Evolutionary conservation across 2,113 vertebrate species (phyloP), one percentile per base, ranked within the genome.

Genomic region (Sinosuthora webbiana): DNA sequence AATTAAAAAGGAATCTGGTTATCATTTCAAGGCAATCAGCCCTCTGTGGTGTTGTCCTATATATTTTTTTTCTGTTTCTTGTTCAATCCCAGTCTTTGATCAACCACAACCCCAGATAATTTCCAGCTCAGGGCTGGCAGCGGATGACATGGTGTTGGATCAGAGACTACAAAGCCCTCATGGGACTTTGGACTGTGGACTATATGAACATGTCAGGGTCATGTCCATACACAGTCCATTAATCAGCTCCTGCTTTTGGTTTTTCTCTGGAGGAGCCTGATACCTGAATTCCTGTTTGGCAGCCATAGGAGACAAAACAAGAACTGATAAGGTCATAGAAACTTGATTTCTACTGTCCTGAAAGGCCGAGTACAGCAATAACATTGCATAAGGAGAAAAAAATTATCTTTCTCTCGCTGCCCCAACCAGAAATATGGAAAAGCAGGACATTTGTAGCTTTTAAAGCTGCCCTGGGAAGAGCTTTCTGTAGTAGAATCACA

Each of bases 1-100:
- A 94, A 83, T 91, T 74, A 93, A 55, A 78, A 83, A 65, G 67
- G 87, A 67, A 74, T 93, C 47, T 84, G 69, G 67, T 86, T 91
- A 86, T 80, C 5, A 39, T 73, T 91, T 62, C 59, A 37, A 93
- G 56, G 24, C 35, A 3, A 44, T 55, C 47, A 90, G 17, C 15
- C 47, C 50, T 95, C 87, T 67, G 35, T 94, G 59, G 45, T 63
- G 27, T 23, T 80, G 85, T 59, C 79, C 73, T 70, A 80, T 28
- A 25, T 28, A 30, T 11, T 44, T 63, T 56, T 49, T 73, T 95
- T 53, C 4, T 20, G 13, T 57, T 90, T 42, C 47, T 37, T 39
- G 2, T 68, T 92, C 42, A 80, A 20, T 31, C 19, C 18, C n/a
- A 77, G 15, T 18, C 47, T 92, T 77, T 63, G 39, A 70, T 71